These are phyloP conservation scores for Brachionus paranguensis DNA, from an alignment of 1,140 invertebrate species.

Conservation along the genomic window DNA sequence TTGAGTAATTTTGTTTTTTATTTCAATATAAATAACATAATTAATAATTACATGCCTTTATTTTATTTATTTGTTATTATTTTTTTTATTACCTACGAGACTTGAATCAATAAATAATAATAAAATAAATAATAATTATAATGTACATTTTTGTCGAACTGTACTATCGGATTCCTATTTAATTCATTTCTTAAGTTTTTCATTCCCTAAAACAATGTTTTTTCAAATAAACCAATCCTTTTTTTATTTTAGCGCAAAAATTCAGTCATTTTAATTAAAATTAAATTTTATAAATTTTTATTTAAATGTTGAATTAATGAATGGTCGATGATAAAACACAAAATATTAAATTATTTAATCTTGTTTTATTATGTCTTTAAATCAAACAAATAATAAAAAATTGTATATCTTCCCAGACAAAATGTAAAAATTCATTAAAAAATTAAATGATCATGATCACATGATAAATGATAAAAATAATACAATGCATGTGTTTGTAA, in stretches of 20 bases:
- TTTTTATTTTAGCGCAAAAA: neutral
- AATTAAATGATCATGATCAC: slow-evolving; percentile 2
- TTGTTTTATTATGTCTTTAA: neutral
- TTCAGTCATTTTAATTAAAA: neutral
- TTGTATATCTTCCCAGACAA: neutral
- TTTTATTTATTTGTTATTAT: too few species aligned
- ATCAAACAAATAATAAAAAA: neutral
- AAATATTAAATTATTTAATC: neutral
- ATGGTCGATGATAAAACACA: neutral
- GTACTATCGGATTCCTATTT: too few species aligned
- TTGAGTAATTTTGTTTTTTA: too few species aligned
- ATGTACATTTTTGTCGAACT: too few species aligned
- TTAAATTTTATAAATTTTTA: neutral
- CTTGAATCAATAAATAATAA: too few species aligned
- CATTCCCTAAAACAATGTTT: too few species aligned
- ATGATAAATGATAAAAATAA: neutral
- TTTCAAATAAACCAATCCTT: neutral
- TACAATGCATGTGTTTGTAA: neutral
- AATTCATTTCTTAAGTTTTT: too few species aligned
- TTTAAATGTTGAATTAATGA: neutral
- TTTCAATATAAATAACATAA: too few species aligned
- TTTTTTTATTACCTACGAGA: too few species aligned
- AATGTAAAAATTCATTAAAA: slow-evolving; percentile 14
- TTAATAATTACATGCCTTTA: too few species aligned
- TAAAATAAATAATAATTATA: too few species aligned